Evolutionary conservation across 2,888 invertebrate species (phyloP), one percentile per base, ranked within the genome.

Genomic region (Ypsolopha scabrella): DNA sequence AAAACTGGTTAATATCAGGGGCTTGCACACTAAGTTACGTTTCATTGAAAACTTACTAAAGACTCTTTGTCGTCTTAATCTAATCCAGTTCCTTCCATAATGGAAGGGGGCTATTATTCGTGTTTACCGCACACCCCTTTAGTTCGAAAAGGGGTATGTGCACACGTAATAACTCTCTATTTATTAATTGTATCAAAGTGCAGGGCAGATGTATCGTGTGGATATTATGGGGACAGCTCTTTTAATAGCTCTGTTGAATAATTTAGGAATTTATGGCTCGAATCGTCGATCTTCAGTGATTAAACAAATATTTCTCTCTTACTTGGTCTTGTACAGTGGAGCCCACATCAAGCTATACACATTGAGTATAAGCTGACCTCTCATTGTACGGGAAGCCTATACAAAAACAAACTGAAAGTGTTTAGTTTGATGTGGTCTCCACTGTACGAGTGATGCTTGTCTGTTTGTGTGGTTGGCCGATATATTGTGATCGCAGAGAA

Each of bases 61-160:
- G 50, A 11, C 11, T 70, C 68, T 72, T 70, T 69, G 64, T 67
- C 61, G 62, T 61, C 61, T 66, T 68, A 69, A 72, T 72, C 68
- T 73, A 75, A 76, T 74, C 75, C 74, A 72, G 75, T 80, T 76
- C 70, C 64, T 65, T 65, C 60, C 56, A 59, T 54, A 61, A 61
- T 60, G 59, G 61, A 34, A 39, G 11, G 41, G n/a, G 57, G 60
- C 64, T 64, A 63, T 79, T 74, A 75, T 80, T 69, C 67, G 57
- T 73, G 70, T 72, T 74, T 72, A 80, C 80, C 80, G 61, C 75
- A 72, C 69, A 69, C 70, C 69, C 69, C 65, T 66, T 60, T 57
- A 57, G 59, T 57, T 62, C 58, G 58, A 58, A 24, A 62, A 65
- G 63, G 63, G 65, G 61, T 60, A 60, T 59, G 61, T 59, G 60